Evolutionary conservation across 2,888 invertebrate species (phyloP).

Genomic region (Drosophila mercatorum): DNA sequence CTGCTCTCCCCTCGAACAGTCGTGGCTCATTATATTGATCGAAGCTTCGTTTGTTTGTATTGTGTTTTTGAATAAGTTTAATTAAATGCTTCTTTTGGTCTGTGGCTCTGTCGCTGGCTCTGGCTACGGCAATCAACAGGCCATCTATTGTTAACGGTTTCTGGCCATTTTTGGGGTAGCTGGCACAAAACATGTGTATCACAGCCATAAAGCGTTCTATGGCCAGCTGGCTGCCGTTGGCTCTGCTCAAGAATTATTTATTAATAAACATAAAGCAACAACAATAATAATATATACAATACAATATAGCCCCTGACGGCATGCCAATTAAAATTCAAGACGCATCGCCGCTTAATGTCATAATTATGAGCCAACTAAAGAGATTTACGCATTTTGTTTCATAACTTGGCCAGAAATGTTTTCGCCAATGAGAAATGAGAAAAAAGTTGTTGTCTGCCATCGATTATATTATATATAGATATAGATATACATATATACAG

Average conservation of each 20-base stretch:
- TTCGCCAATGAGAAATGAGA: slow-evolving; percentile 12
- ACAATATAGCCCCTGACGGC: slow-evolving; percentile 27
- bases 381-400: slow-evolving; percentile 80
- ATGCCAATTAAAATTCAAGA: slow-evolving; percentile 76
- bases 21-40: neutral
- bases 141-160: slow-evolving; percentile 59
- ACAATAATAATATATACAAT: slow-evolving; percentile 46
- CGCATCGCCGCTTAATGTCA: slow-evolving; percentile 79
- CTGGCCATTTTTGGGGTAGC: slow-evolving; percentile 28
- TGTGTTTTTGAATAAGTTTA: slow-evolving; percentile 26
- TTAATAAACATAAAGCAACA: slow-evolving; percentile 69
- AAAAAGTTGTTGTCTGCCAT: slow-evolving; percentile 59
- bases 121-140: slow-evolving; percentile 41
- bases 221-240: slow-evolving; percentile 24
- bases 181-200: slow-evolving; percentile 54
- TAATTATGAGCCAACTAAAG: slow-evolving; percentile 80
- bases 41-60: slow-evolving; percentile 2
- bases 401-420: slow-evolving; percentile 46
- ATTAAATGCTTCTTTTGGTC: slow-evolving; percentile 34
- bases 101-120: neutral
- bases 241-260: slow-evolving; percentile 62
- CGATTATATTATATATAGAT: slow-evolving; percentile 55
- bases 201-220: slow-evolving; percentile 55
- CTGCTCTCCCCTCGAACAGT: neutral
- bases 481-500: neutral